Evolutionary conservation across 2,888 invertebrate genomes (phyloP), one percentile per base, ranked within the genome.

Genomic region (Chaetogeoica ovagalla): DNA sequence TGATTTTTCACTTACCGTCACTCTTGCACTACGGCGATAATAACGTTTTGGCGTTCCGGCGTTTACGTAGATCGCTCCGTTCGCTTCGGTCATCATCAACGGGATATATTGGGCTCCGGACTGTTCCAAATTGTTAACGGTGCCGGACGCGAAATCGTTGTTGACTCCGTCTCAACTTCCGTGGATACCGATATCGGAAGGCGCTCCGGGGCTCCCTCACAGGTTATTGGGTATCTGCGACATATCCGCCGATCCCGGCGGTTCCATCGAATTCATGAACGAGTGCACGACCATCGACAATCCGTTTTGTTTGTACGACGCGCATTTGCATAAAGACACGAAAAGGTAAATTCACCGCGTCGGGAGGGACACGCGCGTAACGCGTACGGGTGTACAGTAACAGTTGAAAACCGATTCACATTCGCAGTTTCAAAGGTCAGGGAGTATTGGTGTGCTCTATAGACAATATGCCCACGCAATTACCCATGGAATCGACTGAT

Each of bases 251-350:
- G 99, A 99, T 87, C 99, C 99, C 0, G 98, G 98, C 0, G 97
- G 97, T 79, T 96, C 96, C 60, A 97, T 98, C 81, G 98, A 99
- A 87, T 99, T 99, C 86, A 98, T 99, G 98, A 96, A 97, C 85
- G 98, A 98, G 86, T 99, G 98, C 86, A 99, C 99, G 0, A 99
- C 98, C 1, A 99, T 99, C 82, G 99, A 99, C 86, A 97, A 96
- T 4, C 99, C 99, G 0, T 99, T 99, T 88, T 97, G 97, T 86
- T 90, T 99, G n/a, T 99, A 99, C 86, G 98, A 99, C 86, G 98
- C 99, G 9, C 97, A 99, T 86, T 91, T 97, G 82, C 98, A 99
- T 86, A 97, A 96, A 87, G 97, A 97, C 84, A 95, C 94, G 0
- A 97, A 97, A 85, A 95, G 93, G 90, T 92, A 83, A 1, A 4